Conservation (phyloP, 2,797 vertebrate genomes). For the Bovichtus variegatus region DNA sequence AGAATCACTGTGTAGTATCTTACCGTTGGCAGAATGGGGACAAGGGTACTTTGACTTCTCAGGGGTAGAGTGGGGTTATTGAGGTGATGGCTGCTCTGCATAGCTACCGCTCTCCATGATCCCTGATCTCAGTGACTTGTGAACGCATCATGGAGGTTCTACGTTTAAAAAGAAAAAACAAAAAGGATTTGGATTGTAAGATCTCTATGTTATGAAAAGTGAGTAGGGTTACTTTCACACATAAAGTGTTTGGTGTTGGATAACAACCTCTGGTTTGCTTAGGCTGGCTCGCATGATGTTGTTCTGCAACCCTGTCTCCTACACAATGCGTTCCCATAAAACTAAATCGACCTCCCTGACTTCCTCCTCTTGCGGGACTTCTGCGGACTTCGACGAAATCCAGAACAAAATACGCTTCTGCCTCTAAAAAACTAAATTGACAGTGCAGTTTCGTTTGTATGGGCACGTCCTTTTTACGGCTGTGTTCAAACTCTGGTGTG, state of each 20-base stretch:
- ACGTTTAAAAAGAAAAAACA: background rate
- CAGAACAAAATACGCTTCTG: too few species aligned
- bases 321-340: too few species aligned
- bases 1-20: constrained; percentile 24
- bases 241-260: background rate
- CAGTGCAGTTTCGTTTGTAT: too few species aligned
- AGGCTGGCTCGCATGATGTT: background rate
- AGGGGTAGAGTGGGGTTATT: constrained; percentile 38
- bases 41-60: constrained; percentile 50
- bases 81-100: constrained; percentile 17
- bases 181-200: background rate
- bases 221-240: background rate
- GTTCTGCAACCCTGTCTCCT: too few species aligned
- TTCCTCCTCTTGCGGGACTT: too few species aligned
- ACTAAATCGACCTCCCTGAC: too few species aligned
- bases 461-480: too few species aligned
- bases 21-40: constrained; percentile 59
- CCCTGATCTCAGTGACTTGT: background rate
- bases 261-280: background rate
- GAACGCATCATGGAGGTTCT: background rate
- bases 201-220: background rate
- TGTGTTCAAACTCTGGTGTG: background rate
- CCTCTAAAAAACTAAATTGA: too few species aligned
- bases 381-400: too few species aligned
- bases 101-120: background rate